Conservation (phyloP, 1,140 invertebrate genomes). For the Palaemon carinicauda region DNA sequence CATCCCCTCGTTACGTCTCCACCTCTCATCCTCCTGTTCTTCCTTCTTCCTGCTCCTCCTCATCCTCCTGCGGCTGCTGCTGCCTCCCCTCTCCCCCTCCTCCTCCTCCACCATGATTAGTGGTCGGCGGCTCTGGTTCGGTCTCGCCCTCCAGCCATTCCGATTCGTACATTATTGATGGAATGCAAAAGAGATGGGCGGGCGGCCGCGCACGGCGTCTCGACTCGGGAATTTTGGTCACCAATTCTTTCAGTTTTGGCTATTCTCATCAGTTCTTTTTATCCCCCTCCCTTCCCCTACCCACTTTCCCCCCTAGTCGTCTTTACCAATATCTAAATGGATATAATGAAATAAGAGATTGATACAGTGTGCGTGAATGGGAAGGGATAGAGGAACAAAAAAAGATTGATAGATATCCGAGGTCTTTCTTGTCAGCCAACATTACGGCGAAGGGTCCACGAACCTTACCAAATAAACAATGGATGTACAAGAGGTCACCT, state of each 20-base stretch:
- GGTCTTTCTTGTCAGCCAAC: neutral
- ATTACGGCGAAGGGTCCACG: neutral
- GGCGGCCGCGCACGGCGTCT: constrained; percentile 22
- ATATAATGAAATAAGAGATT: too few species aligned
- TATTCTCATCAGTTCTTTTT: neutral
- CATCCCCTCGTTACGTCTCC: neutral
- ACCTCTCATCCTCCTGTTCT: neutral
- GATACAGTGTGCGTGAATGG: neutral
- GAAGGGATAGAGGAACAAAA: neutral
- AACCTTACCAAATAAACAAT: constrained; percentile 27
- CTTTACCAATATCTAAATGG: too few species aligned
- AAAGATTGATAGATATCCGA: too few species aligned
- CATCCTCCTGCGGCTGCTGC: neutral
- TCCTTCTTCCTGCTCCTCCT: neutral
- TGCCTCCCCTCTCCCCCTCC: neutral
- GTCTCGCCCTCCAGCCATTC: constrained; percentile 50
- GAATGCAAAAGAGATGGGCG: constrained; percentile 55
- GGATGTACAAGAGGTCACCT: constrained; percentile 3
- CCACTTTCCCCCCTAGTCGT: neutral
- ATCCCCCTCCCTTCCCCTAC: neutral
- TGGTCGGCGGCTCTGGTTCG: constrained; percentile 41
- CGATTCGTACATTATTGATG: constrained; percentile 55
- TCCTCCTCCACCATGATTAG: constrained; percentile 20
- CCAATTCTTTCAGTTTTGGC: constrained; percentile 26
- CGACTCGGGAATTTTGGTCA: constrained; percentile 33